Evolutionary conservation across 2,113 vertebrate genomes (phyloP).

Genomic region (Pachypanchax playfairii): DNA sequence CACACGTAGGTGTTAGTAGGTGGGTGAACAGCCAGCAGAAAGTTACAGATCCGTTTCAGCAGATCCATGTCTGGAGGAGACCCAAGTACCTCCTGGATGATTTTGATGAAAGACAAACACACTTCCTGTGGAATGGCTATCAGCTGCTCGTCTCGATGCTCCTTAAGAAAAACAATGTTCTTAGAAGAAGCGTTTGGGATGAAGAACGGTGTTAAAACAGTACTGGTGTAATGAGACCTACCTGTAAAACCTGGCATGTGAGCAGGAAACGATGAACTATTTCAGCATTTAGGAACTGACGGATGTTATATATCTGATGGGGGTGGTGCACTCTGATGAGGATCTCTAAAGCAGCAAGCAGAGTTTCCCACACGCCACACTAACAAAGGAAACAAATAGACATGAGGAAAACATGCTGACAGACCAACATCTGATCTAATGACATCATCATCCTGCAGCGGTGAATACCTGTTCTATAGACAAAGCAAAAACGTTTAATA

Average conservation of each 20-base stretch:
- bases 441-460: too few species aligned
- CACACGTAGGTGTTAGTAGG: constrained; percentile 98
- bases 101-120: constrained; percentile 95
- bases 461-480: too few species aligned
- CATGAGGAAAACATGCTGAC: not conserved
- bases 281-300: constrained; percentile 89
- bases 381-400: constrained; percentile 57
- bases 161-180: constrained; percentile 75
- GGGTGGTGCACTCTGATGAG: constrained; percentile 93
- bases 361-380: constrained; percentile 92
- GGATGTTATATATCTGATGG: constrained; percentile 92
- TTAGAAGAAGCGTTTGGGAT: not conserved
- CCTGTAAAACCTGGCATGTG: constrained; percentile 96
- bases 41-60: constrained; percentile 91
- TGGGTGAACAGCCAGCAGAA: constrained; percentile 96
- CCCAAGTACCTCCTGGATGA: constrained; percentile 97
- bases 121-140: constrained; percentile 89
- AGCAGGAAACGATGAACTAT: constrained; percentile 93
- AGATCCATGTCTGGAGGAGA: constrained; percentile 95
- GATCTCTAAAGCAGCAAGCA: constrained; percentile 88
- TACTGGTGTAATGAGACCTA: constrained; percentile 47
- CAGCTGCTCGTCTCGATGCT: constrained; percentile 91
- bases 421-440: too few species aligned
- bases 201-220: not conserved
- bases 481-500: too few species aligned